Evolutionary conservation across 2,113 vertebrate genomes (phyloP).

Genomic region (Halichoeres trimaculatus): DNA sequence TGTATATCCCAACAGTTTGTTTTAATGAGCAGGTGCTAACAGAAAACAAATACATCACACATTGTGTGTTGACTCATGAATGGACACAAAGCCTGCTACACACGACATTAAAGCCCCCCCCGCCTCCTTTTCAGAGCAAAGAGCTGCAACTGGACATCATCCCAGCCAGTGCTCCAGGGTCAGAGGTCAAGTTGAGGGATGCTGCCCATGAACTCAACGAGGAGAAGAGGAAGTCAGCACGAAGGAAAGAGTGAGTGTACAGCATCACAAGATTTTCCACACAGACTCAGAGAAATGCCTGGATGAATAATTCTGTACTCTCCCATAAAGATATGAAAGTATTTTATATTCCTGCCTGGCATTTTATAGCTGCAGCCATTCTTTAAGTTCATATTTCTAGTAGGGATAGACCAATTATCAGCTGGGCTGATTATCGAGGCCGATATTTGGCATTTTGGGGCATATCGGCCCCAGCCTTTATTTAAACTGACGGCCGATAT

Average conservation of each 20-base stretch:
- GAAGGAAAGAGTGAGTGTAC: slow-evolving; percentile 95
- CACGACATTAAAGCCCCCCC: slow-evolving; percentile 24
- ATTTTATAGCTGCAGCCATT: slow-evolving; percentile 4
- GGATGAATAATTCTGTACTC: slow-evolving; percentile 1
- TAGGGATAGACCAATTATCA: too few species aligned
- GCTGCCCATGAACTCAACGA: slow-evolving; percentile 98
- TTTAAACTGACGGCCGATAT: too few species aligned
- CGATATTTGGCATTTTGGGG: too few species aligned
- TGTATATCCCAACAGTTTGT: background rate
- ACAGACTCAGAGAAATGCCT: background rate
- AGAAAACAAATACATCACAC: slow-evolving; percentile 10
- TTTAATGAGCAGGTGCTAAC: slow-evolving; percentile 34
- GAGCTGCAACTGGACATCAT: slow-evolving; percentile 98
- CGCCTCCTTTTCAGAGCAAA: slow-evolving; percentile 88
- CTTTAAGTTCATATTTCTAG: slow-evolving; percentile 7
- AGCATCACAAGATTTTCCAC: background rate
- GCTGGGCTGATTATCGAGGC: too few species aligned
- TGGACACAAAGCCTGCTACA: slow-evolving; percentile 5
- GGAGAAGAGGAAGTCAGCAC: slow-evolving; percentile 96
- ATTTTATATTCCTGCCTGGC: background rate
- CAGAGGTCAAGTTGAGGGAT: slow-evolving; percentile 97
- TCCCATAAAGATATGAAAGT: slow-evolving; percentile 1
- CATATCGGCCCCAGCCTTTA: too few species aligned
- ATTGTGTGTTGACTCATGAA: slow-evolving; percentile 19
- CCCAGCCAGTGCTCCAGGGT: slow-evolving; percentile 94